phyloP scores from a whole-genome alignment of 2,888 invertebrate genomes.

The Lasiommata megera region DNA sequence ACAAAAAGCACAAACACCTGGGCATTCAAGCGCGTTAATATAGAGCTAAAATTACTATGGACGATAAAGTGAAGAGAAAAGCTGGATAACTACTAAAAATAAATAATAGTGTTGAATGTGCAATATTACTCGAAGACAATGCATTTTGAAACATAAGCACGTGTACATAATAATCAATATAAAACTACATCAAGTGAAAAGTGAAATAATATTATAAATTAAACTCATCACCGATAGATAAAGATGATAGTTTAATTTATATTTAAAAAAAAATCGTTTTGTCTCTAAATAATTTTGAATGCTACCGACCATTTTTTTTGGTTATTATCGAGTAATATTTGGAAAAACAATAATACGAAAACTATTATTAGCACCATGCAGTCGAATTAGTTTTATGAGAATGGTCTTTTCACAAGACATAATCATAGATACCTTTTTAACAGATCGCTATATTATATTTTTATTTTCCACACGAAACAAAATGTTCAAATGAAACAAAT shows the following conservation, averaged over 20 bases:
- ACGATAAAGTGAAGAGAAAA: not conserved
- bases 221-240: not conserved
- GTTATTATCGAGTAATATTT: not conserved
- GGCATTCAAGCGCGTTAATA: not conserved
- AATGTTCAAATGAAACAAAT: no score
- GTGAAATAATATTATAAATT: not conserved
- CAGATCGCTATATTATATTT: no score
- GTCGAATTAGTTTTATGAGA: constrained; percentile 14
- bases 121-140: constrained; percentile 3
- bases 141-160: not conserved
- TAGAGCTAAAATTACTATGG: not conserved
- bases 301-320: not conserved
- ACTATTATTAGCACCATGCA: constrained; percentile 21
- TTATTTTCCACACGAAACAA: no score
- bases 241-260: not conserved
- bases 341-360: constrained; percentile 12
- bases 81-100: not conserved
- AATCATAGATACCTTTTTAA: constrained; percentile 56
- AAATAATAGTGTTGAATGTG: not conserved
- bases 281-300: not conserved
- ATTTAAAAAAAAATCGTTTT: not conserved
- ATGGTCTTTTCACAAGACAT: constrained; percentile 52
- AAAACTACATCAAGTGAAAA: not conserved
- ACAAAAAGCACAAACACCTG: not conserved
- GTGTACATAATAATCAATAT: not conserved